Evolutionary conservation across 2,888 invertebrate genomes (phyloP).

Genomic region (Muschampia plurimacula): DNA sequence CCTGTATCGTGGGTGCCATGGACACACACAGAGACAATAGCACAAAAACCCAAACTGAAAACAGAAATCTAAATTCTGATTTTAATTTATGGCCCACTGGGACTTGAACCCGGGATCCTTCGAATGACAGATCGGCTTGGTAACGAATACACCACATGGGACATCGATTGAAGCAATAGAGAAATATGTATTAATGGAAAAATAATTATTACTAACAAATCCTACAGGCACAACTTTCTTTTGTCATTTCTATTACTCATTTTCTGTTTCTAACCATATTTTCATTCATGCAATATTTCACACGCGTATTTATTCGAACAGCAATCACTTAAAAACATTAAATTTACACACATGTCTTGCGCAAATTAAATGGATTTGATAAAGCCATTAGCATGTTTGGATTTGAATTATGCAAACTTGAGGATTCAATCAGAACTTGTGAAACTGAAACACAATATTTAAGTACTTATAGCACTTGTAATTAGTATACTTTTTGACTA

Average conservation of each 20-base stretch:
- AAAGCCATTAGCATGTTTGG: slow-evolving; percentile 32
- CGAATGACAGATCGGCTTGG: too few species aligned
- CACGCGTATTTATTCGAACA: neutral
- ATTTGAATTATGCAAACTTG: slow-evolving; percentile 21
- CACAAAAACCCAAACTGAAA: too few species aligned
- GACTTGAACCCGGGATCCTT: too few species aligned
- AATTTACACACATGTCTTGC: slow-evolving; percentile 24
- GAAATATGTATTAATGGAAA: too few species aligned
- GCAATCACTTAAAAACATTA: slow-evolving; percentile 14
- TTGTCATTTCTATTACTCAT: neutral
- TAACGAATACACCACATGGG: too few species aligned
- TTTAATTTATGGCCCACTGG: too few species aligned
- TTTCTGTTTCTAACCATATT: neutral
- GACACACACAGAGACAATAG: too few species aligned
- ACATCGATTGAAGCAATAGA: too few species aligned
- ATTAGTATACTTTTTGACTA: neutral
- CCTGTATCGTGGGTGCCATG: too few species aligned
- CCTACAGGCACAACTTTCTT: too few species aligned
- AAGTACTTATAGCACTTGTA: neutral
- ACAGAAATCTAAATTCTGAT: too few species aligned
- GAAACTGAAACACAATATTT: slow-evolving; percentile 14
- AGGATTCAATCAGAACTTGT: slow-evolving; percentile 27
- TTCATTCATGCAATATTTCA: neutral
- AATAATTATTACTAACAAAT: too few species aligned
- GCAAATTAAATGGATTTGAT: slow-evolving; percentile 30